Conservation (phyloP, 2,797 vertebrate genomes). For the Sebastes flavidus region DNA sequence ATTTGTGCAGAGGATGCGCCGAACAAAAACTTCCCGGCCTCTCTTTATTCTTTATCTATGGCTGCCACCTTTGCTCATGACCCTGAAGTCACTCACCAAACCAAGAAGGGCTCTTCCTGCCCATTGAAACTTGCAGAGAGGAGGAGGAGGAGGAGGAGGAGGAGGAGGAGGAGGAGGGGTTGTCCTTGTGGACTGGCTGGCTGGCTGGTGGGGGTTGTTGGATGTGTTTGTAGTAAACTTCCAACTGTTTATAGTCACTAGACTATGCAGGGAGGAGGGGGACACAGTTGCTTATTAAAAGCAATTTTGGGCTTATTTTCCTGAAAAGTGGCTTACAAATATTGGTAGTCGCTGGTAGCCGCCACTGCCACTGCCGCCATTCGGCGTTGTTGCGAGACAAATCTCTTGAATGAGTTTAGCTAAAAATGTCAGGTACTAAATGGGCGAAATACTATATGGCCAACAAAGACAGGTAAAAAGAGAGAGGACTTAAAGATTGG, state of each 20-base stretch:
- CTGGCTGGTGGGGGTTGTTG: constrained; percentile 15
- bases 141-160: constrained; percentile 17
- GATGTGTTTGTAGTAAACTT: constrained; percentile 79
- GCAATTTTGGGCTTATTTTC: no score
- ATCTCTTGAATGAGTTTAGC: no score
- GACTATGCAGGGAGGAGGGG: constrained; percentile 36
- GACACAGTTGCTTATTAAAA: no score
- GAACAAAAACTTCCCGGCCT: not conserved
- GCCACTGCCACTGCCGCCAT: no score
- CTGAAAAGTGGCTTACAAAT: no score
- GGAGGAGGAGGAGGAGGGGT: constrained; percentile 13
- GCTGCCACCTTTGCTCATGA: constrained; percentile 28
- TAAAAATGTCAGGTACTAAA: no score
- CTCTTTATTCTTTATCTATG: not conserved
- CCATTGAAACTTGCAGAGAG: constrained; percentile 13
- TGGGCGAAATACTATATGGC: no score
- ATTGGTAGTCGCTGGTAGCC: no score
- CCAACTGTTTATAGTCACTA: constrained; percentile 72
- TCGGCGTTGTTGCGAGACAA: no score
- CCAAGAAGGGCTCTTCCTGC: constrained; percentile 29
- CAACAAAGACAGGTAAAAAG: no score
- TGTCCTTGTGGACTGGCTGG: constrained; percentile 50
- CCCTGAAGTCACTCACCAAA: constrained; percentile 29
- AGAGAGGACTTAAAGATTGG: no score
- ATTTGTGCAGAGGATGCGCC: not conserved